Base-by-base conservation (phyloP, 2,113 vertebrate genomes). In the Esox niger region DNA sequence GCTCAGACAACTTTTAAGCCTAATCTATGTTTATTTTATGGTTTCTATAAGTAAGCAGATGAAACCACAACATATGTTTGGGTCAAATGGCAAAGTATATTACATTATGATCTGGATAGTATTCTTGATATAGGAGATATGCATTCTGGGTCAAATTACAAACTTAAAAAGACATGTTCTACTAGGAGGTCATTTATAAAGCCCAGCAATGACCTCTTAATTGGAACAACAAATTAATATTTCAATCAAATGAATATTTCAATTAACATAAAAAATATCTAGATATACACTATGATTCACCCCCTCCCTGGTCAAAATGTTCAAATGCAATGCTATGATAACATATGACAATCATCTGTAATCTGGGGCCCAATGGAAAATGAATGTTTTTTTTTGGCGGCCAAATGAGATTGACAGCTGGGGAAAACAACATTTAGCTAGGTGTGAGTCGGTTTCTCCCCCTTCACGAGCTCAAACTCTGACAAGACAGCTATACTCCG, bases 291-390 rank as follows among this genome's bases (percentile, higher is more conserved):
- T 6, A 21, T 21, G 5, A 52, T 21, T 52, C 47, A 4, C 47
- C 82, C 82, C 89, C 87, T 27, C 59, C 83, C 89, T 88, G 93
- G 2, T 4, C 90, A 94, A 91, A 93, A 83, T 85, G 94, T 96
- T 95, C 95, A 94, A 91, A 94, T 94, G 87, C 95, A 94, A 96
- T 95, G 91, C 91, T 93, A 95, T 96, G 95, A 95, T 97, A 96
- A 98, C 96, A 83, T 94, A 97, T 95, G 95, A 93, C 95, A 95
- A 96, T 96, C 91, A 90, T 77, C 88, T 92, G 94, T 96, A 95
- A 96, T 95, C 93, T 95, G 92, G 93, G 91, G 91, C 91, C 92
- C 90, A 90, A 81, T 84, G 89, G 91, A 93, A 95, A 95, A 94
- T 87, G 82, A 85, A 93, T 89, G 86, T 91, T 91, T 92, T 90